A percentile compares a stretch with the other conserved stretches of the same genome.
phyloP scores from a whole-genome alignment of 2,797 vertebrate genomes.

The Anguilla megastoma region DNA sequence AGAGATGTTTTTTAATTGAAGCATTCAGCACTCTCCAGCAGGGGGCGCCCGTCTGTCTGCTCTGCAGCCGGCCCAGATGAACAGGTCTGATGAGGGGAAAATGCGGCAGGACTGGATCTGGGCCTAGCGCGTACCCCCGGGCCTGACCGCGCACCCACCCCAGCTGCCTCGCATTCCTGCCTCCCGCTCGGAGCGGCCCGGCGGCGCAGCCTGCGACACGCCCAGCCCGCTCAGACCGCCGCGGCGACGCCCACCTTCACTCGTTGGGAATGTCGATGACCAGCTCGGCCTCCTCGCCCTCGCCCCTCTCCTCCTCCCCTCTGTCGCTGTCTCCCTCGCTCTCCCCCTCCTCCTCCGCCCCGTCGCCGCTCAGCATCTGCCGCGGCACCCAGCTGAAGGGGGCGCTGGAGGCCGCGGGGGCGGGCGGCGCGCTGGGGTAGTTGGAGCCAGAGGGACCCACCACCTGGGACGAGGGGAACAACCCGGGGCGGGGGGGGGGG shows the following conservation, averaged over 20 bases:
- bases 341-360: conserved; percentile 83
- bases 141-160: neutral
- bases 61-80: neutral
- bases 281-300: conserved; percentile 85
- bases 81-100: neutral
- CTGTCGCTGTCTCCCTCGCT: conserved; percentile 76
- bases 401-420: conserved; percentile 59
- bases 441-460: conserved; percentile 69
- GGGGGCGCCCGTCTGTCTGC: neutral
- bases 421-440: conserved; percentile 65
- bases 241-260: conserved; percentile 53
- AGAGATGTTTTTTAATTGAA: neutral
- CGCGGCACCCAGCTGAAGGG: conserved; percentile 86
- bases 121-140: neutral
- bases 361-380: conserved; percentile 88
- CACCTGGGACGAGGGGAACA: conserved; percentile 58
- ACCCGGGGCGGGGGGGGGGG: neutral
- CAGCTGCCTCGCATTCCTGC: neutral
- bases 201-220: neutral
- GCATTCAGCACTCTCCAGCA: neutral
- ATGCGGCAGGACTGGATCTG: neutral
- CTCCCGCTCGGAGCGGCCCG: neutral
- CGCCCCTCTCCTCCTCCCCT: conserved; percentile 81
- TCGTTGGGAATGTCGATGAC: conserved; percentile 91
- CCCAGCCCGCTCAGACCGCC: neutral